Evolutionary conservation across 2,888 invertebrate species (phyloP).

Genomic region (Plusia festucae): DNA sequence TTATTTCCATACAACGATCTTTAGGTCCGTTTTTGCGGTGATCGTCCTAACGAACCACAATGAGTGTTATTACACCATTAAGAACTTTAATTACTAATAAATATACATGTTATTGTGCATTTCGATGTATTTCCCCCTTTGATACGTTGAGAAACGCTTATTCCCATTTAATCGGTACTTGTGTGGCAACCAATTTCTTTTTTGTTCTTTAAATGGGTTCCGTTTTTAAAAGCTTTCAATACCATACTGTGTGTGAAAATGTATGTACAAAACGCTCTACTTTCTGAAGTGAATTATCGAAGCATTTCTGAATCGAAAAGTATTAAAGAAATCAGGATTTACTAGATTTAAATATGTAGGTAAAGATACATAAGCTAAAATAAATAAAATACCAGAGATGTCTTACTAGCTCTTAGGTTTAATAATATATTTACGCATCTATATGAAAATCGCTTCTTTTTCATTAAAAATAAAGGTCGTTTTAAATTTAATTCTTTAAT

Average conservation of each 20-base stretch:
- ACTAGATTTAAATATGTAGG: no score
- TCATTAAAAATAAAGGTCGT: background rate
- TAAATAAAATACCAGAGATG: no score
- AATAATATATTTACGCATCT: no score
- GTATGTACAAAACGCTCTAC: background rate
- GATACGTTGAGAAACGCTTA: conserved; percentile 16
- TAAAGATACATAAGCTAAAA: no score
- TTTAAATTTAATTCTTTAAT: background rate
- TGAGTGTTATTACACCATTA: conserved; percentile 51
- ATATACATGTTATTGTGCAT: conserved; percentile 33
- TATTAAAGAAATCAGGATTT: no score
- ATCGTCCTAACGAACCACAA: conserved; percentile 28
- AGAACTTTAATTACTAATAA: conserved; percentile 53
- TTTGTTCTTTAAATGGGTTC: conserved; percentile 17
- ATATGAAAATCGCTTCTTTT: background rate
- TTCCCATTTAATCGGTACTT: conserved; percentile 8
- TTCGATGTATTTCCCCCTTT: conserved; percentile 24
- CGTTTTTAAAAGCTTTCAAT: background rate
- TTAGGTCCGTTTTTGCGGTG: conserved; percentile 36
- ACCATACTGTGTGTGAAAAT: background rate
- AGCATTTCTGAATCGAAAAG: no score
- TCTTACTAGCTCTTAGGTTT: no score
- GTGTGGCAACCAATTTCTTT: conserved; percentile 29
- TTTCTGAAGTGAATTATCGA: background rate
- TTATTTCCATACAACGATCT: conserved; percentile 28